phyloP scores from a whole-genome alignment of 37 sponge, comb jelly and placozoan genomes.

The Cladorhizidae sp. region DNA sequence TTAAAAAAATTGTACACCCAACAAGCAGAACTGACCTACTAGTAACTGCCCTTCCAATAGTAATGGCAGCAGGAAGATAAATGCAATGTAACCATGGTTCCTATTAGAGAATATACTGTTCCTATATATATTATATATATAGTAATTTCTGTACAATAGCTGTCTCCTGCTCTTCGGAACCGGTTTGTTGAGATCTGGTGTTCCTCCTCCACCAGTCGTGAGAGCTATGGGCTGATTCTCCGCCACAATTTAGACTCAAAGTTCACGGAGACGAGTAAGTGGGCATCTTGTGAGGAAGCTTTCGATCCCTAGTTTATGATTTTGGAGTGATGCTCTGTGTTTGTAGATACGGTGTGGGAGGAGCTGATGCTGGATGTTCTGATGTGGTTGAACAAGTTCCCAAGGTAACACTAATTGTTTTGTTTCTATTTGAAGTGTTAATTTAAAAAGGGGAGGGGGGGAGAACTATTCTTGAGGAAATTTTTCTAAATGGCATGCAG shows the following conservation, averaged over 20 bases:
- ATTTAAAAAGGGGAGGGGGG: background rate
- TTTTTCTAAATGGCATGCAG: too few relatives aligned
- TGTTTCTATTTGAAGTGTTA: background rate
- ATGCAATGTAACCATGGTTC: background rate
- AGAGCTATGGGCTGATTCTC: constrained; percentile 34
- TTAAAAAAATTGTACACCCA: too few relatives aligned
- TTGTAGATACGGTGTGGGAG: constrained; percentile 38
- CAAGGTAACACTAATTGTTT: background rate
- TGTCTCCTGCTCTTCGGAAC: constrained; percentile 97
- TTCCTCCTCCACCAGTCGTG: constrained; percentile 33
- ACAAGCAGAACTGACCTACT: background rate
- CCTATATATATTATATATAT: background rate
- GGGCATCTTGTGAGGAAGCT: background rate
- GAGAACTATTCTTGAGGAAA: background rate
- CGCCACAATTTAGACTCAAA: constrained; percentile 39
- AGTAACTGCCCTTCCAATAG: too few relatives aligned
- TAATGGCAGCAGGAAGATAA: background rate
- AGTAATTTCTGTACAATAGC: constrained; percentile 41
- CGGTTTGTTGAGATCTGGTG: constrained; percentile 99
- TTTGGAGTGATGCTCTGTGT: background rate
- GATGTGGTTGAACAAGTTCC: constrained; percentile 35
- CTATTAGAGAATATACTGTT: background rate
- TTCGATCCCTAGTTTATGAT: background rate
- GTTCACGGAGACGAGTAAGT: constrained; percentile 28
- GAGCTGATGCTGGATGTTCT: constrained; percentile 54